Conservation (phyloP, 2,113 vertebrate genomes). For the Neodon shergylaensis region DNA sequence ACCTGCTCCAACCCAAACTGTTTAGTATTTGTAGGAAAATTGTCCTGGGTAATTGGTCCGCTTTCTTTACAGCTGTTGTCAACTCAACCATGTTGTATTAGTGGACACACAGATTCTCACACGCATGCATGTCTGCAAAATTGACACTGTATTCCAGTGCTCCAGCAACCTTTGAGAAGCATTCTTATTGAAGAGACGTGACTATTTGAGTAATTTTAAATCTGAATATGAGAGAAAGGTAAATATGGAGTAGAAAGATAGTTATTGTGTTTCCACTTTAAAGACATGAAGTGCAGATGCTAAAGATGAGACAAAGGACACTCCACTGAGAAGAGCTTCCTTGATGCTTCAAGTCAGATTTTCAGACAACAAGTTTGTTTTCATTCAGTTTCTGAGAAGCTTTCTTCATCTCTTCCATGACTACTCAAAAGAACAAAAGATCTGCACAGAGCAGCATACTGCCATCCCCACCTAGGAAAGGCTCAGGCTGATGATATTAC, state of each 20-base stretch:
- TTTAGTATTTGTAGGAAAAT: conserved; percentile 2
- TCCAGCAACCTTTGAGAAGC: not conserved
- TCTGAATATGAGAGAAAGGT: not conserved
- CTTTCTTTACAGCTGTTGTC: not conserved
- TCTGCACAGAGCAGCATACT: not conserved
- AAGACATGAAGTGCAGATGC: not conserved
- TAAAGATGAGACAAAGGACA: not conserved
- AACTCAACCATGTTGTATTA: not conserved
- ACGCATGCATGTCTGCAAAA: not conserved
- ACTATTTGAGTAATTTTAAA: not conserved
- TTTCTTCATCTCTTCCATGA: not conserved
- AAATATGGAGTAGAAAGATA: not conserved
- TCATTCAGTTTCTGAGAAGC: conserved; percentile 3
- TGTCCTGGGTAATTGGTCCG: not conserved
- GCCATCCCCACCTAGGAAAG: not conserved
- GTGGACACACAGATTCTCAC: not conserved
- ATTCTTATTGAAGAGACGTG: not conserved
- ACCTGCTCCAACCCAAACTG: not conserved
- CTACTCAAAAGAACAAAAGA: conserved; percentile 28
- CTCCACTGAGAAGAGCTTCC: not conserved
- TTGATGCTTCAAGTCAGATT: not conserved
- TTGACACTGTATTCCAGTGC: not conserved
- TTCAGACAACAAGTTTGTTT: conserved; percentile 26
- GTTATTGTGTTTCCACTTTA: not conserved
- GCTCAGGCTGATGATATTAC: not conserved